Evolutionary conservation across 2,113 vertebrate genomes (phyloP).

Genomic region (Grus americana): DNA sequence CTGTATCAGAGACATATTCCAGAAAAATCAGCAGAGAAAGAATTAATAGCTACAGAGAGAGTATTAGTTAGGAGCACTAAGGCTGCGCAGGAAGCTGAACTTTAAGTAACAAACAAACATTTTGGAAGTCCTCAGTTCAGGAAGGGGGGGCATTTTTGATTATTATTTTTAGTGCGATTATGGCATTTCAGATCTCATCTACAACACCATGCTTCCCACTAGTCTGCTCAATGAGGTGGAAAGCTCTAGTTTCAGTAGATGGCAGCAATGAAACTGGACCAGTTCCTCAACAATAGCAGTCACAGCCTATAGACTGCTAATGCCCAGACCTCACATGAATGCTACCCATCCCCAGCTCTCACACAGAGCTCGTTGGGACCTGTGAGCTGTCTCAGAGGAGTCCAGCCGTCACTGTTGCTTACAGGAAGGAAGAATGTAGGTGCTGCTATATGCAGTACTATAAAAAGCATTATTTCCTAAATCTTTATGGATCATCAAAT

Average conservation of each 20-base stretch:
- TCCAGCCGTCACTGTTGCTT: not conserved
- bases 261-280: not conserved
- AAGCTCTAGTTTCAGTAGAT: not conserved
- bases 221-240: not conserved
- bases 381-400: not conserved
- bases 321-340: rapidly evolving
- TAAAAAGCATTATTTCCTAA: not conserved
- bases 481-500: not conserved
- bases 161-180: not conserved
- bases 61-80: not conserved
- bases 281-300: rapidly evolving
- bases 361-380: not conserved
- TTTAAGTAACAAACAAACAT: not conserved
- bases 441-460: not conserved
- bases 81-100: not conserved
- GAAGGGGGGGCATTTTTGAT: not conserved
- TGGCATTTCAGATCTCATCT: conserved; percentile 37
- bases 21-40: not conserved
- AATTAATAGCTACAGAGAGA: not conserved
- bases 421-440: not conserved
- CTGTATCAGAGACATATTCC: not conserved
- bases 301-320: not conserved
- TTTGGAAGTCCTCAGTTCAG: not conserved
- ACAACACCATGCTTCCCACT: not conserved
- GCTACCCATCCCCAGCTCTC: not conserved